Percentiles rank a stretch among this genome's conserved stretches.
Conservation (phyloP, 2,113 vertebrate species). For the Pogonocichla stellata region DNA sequence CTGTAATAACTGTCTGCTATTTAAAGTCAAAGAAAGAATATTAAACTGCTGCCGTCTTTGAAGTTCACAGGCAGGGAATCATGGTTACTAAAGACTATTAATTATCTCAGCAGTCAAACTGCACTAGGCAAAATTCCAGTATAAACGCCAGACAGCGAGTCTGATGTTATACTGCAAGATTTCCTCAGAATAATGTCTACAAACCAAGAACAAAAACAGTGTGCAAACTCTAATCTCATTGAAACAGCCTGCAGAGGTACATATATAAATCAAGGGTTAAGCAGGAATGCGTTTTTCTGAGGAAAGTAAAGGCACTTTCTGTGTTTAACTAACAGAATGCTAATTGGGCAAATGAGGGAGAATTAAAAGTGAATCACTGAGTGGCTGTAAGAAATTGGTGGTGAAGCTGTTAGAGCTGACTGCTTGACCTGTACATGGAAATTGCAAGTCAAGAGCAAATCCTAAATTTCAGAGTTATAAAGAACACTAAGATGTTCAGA, state of each 20-base stretch:
- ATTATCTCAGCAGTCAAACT: conserved; percentile 42
- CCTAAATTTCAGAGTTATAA: not conserved
- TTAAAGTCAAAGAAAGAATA: conserved; percentile 28
- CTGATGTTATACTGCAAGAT: not conserved
- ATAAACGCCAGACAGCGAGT: not conserved
- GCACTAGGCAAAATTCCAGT: not conserved
- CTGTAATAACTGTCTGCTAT: not conserved
- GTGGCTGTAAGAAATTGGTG: not conserved
- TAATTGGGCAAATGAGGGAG: conserved; percentile 30
- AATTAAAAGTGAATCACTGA: conserved; percentile 12
- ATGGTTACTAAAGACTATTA: conserved; percentile 23
- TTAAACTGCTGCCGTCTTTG: conserved; percentile 35
- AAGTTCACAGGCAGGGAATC: conserved; percentile 4
- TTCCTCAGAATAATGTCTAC: not conserved
- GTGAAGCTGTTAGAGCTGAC: not conserved
- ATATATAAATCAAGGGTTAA: conserved; percentile 24
- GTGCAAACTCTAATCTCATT: not conserved
- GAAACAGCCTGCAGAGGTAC: not conserved
- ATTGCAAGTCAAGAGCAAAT: not conserved
- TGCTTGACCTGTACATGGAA: not conserved
- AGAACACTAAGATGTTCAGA: not conserved
- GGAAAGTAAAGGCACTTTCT: not conserved
- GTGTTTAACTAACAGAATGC: conserved; percentile 32
- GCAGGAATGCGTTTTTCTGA: not conserved
- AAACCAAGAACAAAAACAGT: not conserved